Evolutionary conservation across 2,113 vertebrate species (phyloP).

Genomic region (Rhinolophus ferrumequinum): DNA sequence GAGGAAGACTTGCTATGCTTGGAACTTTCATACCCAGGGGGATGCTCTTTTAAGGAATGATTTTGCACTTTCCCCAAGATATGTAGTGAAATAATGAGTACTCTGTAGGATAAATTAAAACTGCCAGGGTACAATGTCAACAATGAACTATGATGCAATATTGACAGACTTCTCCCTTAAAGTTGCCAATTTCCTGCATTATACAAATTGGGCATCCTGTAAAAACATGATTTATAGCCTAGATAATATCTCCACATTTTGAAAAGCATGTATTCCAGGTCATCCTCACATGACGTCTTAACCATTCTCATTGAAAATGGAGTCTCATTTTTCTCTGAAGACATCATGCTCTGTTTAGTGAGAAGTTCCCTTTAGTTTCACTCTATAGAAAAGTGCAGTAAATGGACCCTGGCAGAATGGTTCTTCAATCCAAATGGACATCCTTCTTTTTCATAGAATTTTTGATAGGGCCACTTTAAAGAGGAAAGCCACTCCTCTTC

Average conservation of each 20-base stretch:
- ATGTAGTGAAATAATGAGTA: slow-evolving; percentile 55
- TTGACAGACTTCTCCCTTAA: not conserved
- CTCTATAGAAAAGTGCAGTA: not conserved
- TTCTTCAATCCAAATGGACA: not conserved
- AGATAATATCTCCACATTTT: slow-evolving; percentile 42
- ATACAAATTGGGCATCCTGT: slow-evolving; percentile 8
- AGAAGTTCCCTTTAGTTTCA: not conserved
- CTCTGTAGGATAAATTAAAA: slow-evolving; percentile 41
- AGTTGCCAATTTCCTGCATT: slow-evolving; percentile 57
- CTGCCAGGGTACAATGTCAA: not conserved
- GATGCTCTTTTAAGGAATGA: slow-evolving; percentile 22
- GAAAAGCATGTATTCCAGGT: slow-evolving; percentile 52
- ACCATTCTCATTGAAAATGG: not conserved
- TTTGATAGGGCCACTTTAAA: slow-evolving; percentile 48
- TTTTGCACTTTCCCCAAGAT: slow-evolving; percentile 12
- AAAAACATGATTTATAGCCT: slow-evolving; percentile 12
- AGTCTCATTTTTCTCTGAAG: not conserved
- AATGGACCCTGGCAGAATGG: not conserved
- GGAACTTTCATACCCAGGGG: not conserved
- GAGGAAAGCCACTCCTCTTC: slow-evolving; percentile 17
- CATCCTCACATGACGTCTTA: not conserved
- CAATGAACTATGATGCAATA: not conserved
- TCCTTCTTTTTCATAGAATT: not conserved
- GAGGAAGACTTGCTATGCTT: not conserved
- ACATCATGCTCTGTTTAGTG: not conserved